Percentiles rank a stretch among this genome's conserved stretches.
These are phyloP conservation scores for Cydia splendana DNA, from an alignment of 1,140 invertebrate species.

Conservation along the genomic window DNA sequence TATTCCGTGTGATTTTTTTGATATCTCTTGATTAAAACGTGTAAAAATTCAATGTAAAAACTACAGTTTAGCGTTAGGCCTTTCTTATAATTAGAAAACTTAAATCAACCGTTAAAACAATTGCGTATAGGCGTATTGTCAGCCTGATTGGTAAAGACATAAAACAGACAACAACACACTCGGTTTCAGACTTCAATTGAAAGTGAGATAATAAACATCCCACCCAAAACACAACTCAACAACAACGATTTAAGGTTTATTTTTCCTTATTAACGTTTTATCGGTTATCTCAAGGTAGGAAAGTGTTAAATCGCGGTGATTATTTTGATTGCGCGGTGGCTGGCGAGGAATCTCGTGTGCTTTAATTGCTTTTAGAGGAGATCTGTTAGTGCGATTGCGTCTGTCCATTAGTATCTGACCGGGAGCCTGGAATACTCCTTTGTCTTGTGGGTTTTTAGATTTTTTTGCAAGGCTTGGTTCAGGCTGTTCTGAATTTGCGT, in stretches of 20 bases:
- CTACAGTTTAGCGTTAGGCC: too few species aligned
- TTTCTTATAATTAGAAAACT: too few species aligned
- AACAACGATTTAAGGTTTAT: neutral
- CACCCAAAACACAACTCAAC: neutral
- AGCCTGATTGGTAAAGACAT: slow-evolving; percentile 24
- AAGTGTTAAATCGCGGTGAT: slow-evolving; percentile 70
- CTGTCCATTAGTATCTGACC: slow-evolving; percentile 66
- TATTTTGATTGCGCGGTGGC: slow-evolving; percentile 67
- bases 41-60: too few species aligned
- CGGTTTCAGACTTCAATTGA: slow-evolving; percentile 20
- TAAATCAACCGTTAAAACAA: neutral
- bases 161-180: slow-evolving; percentile 9
- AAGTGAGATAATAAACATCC: neutral
- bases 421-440: slow-evolving; percentile 49
- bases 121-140: neutral
- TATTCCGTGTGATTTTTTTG: too few species aligned
- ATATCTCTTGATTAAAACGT: too few species aligned
- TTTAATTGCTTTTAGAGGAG: slow-evolving; percentile 60
- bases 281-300: slow-evolving; percentile 59
- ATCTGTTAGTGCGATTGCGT: slow-evolving; percentile 56
- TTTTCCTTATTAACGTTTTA: slow-evolving; percentile 39
- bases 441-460: slow-evolving; percentile 50
- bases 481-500: neutral
- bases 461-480: slow-evolving; percentile 38
- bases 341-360: slow-evolving; percentile 53